Conservation (phyloP, 2,113 vertebrate genomes). For the Xiphophorus couchianus region DNA sequence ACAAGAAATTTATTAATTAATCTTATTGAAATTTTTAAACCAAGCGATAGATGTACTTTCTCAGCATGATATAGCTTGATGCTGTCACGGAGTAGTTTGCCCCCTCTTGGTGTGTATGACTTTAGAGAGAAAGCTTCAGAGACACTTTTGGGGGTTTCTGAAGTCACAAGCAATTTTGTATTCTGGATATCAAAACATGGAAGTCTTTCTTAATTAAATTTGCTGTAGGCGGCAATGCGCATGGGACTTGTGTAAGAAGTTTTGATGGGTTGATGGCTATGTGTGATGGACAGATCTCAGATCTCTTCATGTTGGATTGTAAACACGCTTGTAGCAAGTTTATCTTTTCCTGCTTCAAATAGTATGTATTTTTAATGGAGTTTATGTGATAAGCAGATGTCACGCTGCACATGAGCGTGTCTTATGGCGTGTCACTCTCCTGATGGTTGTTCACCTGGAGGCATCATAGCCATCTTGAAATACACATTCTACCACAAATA, state of each 20-base stretch:
- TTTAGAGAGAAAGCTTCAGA: slow-evolving; percentile 29
- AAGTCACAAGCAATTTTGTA: slow-evolving; percentile 40
- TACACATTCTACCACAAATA: slow-evolving; percentile 11
- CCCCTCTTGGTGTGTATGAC: slow-evolving; percentile 13
- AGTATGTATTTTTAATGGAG: slow-evolving; percentile 68
- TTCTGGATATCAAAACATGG: slow-evolving; percentile 42
- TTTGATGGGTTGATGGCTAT: slow-evolving; percentile 44
- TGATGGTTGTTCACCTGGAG: slow-evolving; percentile 71
- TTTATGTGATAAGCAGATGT: slow-evolving; percentile 61
- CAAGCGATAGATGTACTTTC: neutral
- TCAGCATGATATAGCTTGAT: slow-evolving; percentile 6
- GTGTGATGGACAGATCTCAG: slow-evolving; percentile 41
- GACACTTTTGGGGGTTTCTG: slow-evolving; percentile 22
- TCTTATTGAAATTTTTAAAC: slow-evolving; percentile 10
- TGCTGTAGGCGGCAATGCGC: slow-evolving; percentile 40
- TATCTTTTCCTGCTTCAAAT: slow-evolving; percentile 34
- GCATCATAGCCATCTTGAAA: slow-evolving; percentile 48
- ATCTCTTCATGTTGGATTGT: slow-evolving; percentile 41
- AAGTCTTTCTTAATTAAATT: slow-evolving; percentile 45
- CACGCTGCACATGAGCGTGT: slow-evolving; percentile 28
- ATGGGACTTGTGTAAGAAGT: slow-evolving; percentile 22
- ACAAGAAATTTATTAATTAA: neutral
- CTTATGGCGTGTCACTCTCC: slow-evolving; percentile 42
- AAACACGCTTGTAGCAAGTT: slow-evolving; percentile 51
- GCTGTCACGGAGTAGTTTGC: slow-evolving; percentile 15